Conservation (phyloP, 2,113 vertebrate species). For the Tor tambroides region DNA sequence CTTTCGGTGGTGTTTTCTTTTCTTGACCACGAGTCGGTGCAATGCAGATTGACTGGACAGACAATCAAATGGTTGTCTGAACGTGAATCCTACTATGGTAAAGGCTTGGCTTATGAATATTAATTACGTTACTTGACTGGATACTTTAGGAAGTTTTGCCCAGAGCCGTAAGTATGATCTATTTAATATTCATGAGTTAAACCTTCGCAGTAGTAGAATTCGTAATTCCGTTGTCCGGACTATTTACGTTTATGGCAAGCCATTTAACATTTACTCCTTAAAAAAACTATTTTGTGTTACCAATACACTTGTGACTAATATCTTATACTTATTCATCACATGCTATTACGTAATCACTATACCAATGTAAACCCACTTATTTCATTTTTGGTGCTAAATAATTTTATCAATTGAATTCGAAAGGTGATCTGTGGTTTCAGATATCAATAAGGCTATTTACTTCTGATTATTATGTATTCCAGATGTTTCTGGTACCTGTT, state of each 20-base stretch:
- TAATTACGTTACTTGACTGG: background rate
- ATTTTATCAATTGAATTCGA: background rate
- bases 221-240: background rate
- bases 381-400: background rate
- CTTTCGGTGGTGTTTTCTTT: background rate
- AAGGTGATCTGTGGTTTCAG: background rate
- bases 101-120: background rate
- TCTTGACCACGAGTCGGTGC: slow-evolving; percentile 39
- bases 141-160: too few species aligned
- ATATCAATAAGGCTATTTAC: background rate
- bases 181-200: background rate
- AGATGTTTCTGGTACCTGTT: background rate
- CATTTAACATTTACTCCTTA: background rate
- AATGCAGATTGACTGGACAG: background rate
- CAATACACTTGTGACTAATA: too few species aligned
- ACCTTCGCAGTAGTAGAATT: background rate
- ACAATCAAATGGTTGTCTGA: background rate
- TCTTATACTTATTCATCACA: background rate
- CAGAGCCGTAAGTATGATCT: too few species aligned
- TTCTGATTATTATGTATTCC: background rate
- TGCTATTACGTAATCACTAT: background rate
- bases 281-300: background rate
- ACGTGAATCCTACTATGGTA: background rate
- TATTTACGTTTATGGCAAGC: background rate
- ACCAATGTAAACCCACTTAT: background rate